phyloP scores from a whole-genome alignment of 2,797 vertebrate genomes.

The Chelidonichthys spinosus region DNA sequence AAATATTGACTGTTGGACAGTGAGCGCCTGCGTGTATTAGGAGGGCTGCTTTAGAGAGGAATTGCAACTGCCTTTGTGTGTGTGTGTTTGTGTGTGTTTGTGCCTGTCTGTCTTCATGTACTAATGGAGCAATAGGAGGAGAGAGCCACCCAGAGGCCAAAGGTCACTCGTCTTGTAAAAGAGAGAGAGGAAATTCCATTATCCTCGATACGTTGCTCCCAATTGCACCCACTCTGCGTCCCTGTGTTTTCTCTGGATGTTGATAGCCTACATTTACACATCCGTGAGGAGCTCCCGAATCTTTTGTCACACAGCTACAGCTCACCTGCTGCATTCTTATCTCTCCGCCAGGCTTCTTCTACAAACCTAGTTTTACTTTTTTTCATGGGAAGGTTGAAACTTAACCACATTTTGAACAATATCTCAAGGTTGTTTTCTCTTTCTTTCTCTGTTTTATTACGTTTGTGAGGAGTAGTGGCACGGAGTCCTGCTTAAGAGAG shows the following conservation, averaged over 20 bases:
- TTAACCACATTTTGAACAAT: conserved; percentile 12
- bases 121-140: conserved; percentile 70
- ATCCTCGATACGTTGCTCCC: conserved; percentile 47
- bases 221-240: conserved; percentile 30
- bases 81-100: conserved; percentile 41
- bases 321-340: conserved; percentile 33
- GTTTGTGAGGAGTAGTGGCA: neutral
- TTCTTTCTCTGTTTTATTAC: neutral
- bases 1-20: conserved; percentile 85
- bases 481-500: neutral
- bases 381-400: conserved; percentile 5
- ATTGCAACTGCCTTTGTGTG: conserved; percentile 70
- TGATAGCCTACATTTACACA: conserved; percentile 38
- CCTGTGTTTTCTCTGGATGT: conserved; percentile 35
- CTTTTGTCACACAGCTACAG: neutral
- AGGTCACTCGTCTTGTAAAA: conserved; percentile 70
- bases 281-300: neutral
- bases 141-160: conserved; percentile 59
- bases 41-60: conserved; percentile 57
- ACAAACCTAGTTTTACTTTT: conserved; percentile 11
- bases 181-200: conserved; percentile 69
- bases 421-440: neutral
- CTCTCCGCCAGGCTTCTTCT: conserved; percentile 17
- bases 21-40: conserved; percentile 69
- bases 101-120: conserved; percentile 52